Evolutionary conservation across 1,140 invertebrate genomes (phyloP), one percentile per base, ranked within the genome.

Genomic region (Drosophila triauraria): DNA sequence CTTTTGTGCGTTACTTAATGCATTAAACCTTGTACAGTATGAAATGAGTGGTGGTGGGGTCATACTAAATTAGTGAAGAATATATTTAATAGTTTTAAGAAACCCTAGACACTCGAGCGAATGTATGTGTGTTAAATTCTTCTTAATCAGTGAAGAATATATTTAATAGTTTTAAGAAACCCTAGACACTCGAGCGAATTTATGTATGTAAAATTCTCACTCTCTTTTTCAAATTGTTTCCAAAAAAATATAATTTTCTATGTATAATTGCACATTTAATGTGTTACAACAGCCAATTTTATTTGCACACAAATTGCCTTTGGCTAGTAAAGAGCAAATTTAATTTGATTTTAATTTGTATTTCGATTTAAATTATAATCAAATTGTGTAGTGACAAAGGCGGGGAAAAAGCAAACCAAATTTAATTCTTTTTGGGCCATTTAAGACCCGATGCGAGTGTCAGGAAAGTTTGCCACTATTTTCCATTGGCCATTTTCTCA

Each of bases 321-420:
- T 42, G 25, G 61, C 10, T 7, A 43, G 9, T 42, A 51, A 8
- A 27, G 27, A 67, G 4, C 38, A 10, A 68, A 68, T 69, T 51
- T 43, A 67, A 68, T 51, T 68, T 32, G 25, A 68, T 47, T 50
- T 65, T 51, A 46, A 68, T 68, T 67, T 68, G 35, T 51, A 63
- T 68, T 69, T 53, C 38, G 27, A 32, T 35, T 43, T 30, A 48
- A 67, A 62, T 27, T 32, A 38, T 32, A 67, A 67, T 67, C 17
- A 17, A 67, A 50, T 65, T 51, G 25, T 44, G 27, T 48, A 67
- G 43, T 44, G 35, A 4, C n/a, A 3, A 42, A 68, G 2, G 25
- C 15, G 10, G 25, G 12, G 8, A 43, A 20, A 25, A 10, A 6
- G 20, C 17, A 12, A 50, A 32, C n/a, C 15, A 8, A 51, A 51